Evolutionary conservation across 2,113 vertebrate species (phyloP).

Genomic region (Scomber colias): DNA sequence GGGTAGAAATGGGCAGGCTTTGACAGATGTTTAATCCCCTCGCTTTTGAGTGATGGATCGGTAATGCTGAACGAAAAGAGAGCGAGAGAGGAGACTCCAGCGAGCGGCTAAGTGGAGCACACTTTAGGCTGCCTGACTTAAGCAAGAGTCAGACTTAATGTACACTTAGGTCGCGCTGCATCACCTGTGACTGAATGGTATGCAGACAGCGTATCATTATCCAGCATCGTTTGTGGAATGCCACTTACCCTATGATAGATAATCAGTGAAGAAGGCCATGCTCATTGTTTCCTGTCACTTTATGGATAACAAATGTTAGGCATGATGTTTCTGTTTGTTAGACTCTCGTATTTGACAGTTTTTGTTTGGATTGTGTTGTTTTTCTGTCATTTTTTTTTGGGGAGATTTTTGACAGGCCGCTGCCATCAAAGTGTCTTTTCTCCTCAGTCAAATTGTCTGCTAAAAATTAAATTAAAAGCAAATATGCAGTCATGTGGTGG

Average conservation of each 20-base stretch:
- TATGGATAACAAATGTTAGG: not conserved
- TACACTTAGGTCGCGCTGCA: slow-evolving; percentile 28
- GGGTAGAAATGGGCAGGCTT: slow-evolving; percentile 56
- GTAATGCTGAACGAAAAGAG: slow-evolving; percentile 62
- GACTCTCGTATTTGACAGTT: no score
- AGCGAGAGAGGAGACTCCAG: slow-evolving; percentile 46
- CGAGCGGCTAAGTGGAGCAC: slow-evolving; percentile 49
- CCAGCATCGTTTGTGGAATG: slow-evolving; percentile 9
- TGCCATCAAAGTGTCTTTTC: no score
- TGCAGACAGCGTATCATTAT: slow-evolving; percentile 21
- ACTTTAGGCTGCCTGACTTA: slow-evolving; percentile 28
- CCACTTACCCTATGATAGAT: not conserved
- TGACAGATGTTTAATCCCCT: slow-evolving; percentile 82
- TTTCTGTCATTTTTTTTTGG: no score
- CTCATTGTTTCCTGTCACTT: not conserved
- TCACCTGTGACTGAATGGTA: slow-evolving; percentile 52
- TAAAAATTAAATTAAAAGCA: not conserved
- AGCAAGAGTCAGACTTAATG: slow-evolving; percentile 38
- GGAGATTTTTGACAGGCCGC: no score
- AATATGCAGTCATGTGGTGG: not conserved
- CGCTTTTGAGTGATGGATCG: slow-evolving; percentile 70
- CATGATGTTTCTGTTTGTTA: not conserved
- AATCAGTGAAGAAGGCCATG: not conserved
- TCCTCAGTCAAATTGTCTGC: no score
- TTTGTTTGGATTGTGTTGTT: no score